These are phyloP conservation scores for Nowickia ferox DNA, from an alignment of 2,888 invertebrate genomes.

Conservation along the genomic window DNA sequence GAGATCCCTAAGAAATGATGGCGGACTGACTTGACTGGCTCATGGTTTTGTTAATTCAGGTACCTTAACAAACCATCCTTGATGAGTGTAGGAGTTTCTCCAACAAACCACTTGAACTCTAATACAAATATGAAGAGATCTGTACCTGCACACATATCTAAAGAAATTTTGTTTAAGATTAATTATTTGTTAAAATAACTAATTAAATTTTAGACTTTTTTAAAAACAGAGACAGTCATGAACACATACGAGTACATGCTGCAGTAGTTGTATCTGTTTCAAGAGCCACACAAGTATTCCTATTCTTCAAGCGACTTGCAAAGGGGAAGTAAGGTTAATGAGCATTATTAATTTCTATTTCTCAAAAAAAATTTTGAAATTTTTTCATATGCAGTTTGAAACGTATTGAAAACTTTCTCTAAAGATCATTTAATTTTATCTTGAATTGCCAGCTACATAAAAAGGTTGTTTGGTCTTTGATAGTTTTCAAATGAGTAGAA, in stretches of 20 bases:
- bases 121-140: slow-evolving; percentile 7
- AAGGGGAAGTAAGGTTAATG: slow-evolving; percentile 63
- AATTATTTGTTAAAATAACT: slow-evolving; percentile 68
- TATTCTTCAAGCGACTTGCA: neutral
- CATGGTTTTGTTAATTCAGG: slow-evolving; percentile 36
- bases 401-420: slow-evolving; percentile 45
- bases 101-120: slow-evolving; percentile 59
- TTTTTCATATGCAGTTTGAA: slow-evolving; percentile 13
- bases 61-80: slow-evolving; percentile 18
- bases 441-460: neutral
- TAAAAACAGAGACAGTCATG: neutral
- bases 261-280: slow-evolving; percentile 6
- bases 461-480: slow-evolving; percentile 33
- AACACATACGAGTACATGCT: neutral
- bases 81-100: slow-evolving; percentile 55
- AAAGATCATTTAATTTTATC: slow-evolving; percentile 54
- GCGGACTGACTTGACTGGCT: neutral
- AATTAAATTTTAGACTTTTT: slow-evolving; percentile 55
- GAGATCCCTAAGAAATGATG: slow-evolving; percentile 63
- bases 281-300: slow-evolving; percentile 25
- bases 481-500: slow-evolving; percentile 4
- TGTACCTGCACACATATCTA: neutral
- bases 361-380: slow-evolving; percentile 45
- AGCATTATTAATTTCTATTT: slow-evolving; percentile 68
- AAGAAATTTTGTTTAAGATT: slow-evolving; percentile 51